Evolutionary conservation across 2,113 vertebrate species (phyloP), one percentile per base, ranked within the genome.

Genomic region (Tachysurus vachellii): DNA sequence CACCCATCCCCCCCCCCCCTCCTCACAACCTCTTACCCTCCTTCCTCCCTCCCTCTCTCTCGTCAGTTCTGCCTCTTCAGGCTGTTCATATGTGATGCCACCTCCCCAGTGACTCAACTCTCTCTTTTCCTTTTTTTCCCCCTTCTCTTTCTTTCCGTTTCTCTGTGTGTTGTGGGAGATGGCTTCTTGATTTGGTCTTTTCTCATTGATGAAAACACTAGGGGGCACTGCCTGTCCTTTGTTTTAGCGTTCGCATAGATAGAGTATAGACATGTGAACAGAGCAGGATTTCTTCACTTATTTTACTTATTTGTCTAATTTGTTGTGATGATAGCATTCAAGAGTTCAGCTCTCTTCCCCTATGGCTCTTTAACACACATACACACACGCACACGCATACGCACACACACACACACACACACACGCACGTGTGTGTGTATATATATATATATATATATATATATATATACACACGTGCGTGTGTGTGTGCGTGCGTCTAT

Each of bases 201-300:
- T 94, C 94, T 92, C 91, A 93, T 94, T 95, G 92, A 93, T 94
- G 91, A 91, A 95, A 96, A 98, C 98, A 97, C 97, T 98, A 99
- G 98, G 96, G 98, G 97, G 97, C 98, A 97, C 96, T 99, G 97
- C 97, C 95, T 96, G 94, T 97, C 98, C 96, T 99, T 95, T 91
- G 91, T 96, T 96, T 93, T 90, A 73, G 93, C 93, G 93, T 92
- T 93, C 92, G 91, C 85, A 79, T 85, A 70, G 88, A 83, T 50
- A 64, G 89, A 88, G 76, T 91, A 90, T 86, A 77, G 87, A 80
- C 89, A 80, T 85, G 90, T 92, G 87, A 89, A 47, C 59, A 62
- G 82, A 76, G 79, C 44, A 54, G 79, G 64, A 93, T 92, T 90
- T 91, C 91, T 91, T 89, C 87, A 90, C 93, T 95, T 94, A 94